Evolutionary conservation across 2,797 vertebrate genomes (phyloP).

Genomic region (Lithobates sylvaticus): DNA sequence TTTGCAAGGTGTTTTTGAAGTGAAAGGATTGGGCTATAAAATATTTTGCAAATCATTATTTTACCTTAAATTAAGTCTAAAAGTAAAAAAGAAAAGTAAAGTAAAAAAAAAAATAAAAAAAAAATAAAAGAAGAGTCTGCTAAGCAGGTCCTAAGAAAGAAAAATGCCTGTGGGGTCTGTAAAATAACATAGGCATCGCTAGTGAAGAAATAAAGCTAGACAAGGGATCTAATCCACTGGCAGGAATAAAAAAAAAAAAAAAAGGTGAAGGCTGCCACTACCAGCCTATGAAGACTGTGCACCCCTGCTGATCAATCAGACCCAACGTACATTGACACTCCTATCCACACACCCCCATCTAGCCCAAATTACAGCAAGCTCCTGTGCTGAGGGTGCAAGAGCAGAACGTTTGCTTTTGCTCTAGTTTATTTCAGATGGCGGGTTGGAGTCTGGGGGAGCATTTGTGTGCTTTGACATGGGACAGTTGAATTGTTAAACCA

Average conservation of each 20-base stretch:
- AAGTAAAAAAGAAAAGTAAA: conserved; percentile 22
- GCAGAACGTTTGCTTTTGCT: conserved; percentile 76
- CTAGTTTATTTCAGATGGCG: conserved; percentile 66
- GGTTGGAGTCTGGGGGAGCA: conserved; percentile 64
- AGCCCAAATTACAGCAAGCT: conserved; percentile 76
- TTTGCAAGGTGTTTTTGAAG: neutral
- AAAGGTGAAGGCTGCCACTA: conserved; percentile 45
- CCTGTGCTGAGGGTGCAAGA: conserved; percentile 71
- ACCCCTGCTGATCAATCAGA: conserved; percentile 53
- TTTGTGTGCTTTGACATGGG: conserved; percentile 51
- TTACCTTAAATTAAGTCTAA: neutral
- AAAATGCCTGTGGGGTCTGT: neutral
- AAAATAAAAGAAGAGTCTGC: neutral
- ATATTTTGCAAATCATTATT: neutral
- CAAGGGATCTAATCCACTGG: conserved; percentile 4
- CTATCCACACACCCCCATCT: conserved; percentile 64
- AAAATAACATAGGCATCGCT: conserved; percentile 4
- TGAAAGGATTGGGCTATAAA: neutral
- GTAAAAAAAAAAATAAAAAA: neutral
- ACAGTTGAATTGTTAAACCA: conserved; percentile 66
- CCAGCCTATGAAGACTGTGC: conserved; percentile 60
- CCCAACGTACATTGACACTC: conserved; percentile 67
- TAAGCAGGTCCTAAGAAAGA: neutral
- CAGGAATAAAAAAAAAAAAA: conserved; percentile 7
- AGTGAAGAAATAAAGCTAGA: conserved; percentile 2